These are phyloP conservation scores for Heliconius cydno DNA, from an alignment of 2,888 invertebrate species.

Conservation along the genomic window DNA sequence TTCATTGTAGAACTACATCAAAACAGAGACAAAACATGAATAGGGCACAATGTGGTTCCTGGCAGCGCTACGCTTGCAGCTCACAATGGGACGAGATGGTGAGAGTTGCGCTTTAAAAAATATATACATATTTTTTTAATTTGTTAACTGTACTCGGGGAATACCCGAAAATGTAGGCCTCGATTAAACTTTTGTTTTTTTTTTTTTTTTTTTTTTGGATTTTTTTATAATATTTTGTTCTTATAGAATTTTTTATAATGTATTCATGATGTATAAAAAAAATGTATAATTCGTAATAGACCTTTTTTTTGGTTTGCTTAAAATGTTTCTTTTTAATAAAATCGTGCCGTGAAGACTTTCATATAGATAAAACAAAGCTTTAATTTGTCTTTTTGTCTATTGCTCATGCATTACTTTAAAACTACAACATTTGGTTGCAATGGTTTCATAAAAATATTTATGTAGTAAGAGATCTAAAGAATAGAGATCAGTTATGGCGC, in stretches of 20 bases:
- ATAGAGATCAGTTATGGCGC: background rate
- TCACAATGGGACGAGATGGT: conserved; percentile 23
- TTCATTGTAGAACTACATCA: conserved; percentile 20
- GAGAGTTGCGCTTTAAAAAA: conserved; percentile 23
- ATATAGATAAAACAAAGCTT: background rate
- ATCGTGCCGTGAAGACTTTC: background rate
- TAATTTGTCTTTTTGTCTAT: background rate
- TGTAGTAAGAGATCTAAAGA: background rate
- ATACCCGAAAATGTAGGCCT: conserved; percentile 13
- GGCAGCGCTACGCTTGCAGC: conserved; percentile 13
- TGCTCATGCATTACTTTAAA: background rate
- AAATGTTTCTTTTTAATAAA: background rate
- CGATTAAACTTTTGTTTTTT: background rate
- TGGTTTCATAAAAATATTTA: background rate
- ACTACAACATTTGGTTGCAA: background rate
- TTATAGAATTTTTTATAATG: background rate
- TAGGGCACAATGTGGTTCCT: conserved; percentile 20
- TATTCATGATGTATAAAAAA: background rate
- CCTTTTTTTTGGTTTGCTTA: background rate
- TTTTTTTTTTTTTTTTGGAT: no score
- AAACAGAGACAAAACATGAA: conserved; percentile 26
- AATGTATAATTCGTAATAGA: background rate
- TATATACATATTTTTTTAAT: background rate
- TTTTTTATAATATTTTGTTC: background rate
- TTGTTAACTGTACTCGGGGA: conserved; percentile 13